Base-by-base conservation (phyloP, 2,888 invertebrate species). In the Cecidostiba fungosa region DNA sequence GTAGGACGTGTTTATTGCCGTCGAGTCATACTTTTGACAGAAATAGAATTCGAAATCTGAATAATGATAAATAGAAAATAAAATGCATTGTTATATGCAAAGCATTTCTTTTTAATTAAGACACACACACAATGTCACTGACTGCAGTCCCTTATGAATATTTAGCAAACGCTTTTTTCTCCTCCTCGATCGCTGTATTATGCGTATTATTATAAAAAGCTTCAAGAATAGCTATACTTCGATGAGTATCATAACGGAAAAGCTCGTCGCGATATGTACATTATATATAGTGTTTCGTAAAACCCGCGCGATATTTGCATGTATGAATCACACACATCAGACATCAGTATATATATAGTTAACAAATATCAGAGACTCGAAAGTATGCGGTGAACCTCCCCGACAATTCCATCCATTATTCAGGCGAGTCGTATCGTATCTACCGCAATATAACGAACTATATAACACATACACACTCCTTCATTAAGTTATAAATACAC, bases 21-120 rank as follows among this genome's bases (percentile, higher is more conserved):
- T 16, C 81, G 76, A 85, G 72, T 85, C 85, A 81, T 77, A 29
- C 77, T 3, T 73, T 77, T 77, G 66, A 73, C 72, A 73, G 77
- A 77, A 81, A 85, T 77, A 77, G 72, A 80, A 59, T 84, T 74
- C 66, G 26, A 39, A 36, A 59, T 79, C 76, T 80, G 54, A 80
- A 84, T 79, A 80, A 70, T 62, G 59, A 85, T 59, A 70, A 43
- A 76, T 29, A 69, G 23, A 43, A 26, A 66, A 23, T 66, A 43
- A 43, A 77, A 76, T 66, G 72, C 47, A 47, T 50, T 50, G 19
- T 70, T 81, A 72, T 29, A 59, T 47, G 69, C 69, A 36, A 54
- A 62, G 26, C 50, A 10, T 50, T 43, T 81, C 39, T 69, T 81
- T 77, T 50, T 19, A 81, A 85, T 85, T 85, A 81, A 77, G 72